Percentiles rank a stretch among this genome's conserved stretches.
Evolutionary conservation across 1,140 invertebrate genomes (phyloP).

Genomic region (Formica selysi): DNA sequence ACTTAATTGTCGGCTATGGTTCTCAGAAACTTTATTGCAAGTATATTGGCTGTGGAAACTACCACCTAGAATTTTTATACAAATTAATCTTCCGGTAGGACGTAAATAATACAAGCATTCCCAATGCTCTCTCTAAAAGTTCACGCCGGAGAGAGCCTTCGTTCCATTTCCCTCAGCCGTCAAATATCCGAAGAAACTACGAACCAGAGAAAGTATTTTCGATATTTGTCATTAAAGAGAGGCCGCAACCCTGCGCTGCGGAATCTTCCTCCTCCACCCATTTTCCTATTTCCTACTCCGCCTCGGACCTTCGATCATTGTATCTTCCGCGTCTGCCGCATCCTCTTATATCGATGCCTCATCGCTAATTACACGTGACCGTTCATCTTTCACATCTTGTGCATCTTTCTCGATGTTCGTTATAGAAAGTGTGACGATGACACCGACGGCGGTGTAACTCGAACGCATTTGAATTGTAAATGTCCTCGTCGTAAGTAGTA

Average conservation of each 20-base stretch:
- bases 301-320: slow-evolving; percentile 3
- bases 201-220: slow-evolving; percentile 56
- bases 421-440: slow-evolving; percentile 67
- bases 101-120: slow-evolving; percentile 15
- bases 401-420: not conserved
- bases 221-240: slow-evolving; percentile 56
- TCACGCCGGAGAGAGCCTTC: slow-evolving; percentile 20
- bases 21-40: slow-evolving; percentile 4
- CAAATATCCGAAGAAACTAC: slow-evolving; percentile 9
- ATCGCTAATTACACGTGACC: slow-evolving; percentile 4
- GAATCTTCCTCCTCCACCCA: not conserved
- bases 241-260: not conserved
- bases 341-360: not conserved
- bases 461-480: slow-evolving; percentile 68
- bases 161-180: not conserved
- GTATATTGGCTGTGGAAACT: not conserved
- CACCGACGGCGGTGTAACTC: slow-evolving; percentile 46
- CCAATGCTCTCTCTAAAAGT: not conserved
- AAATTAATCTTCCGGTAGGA: not conserved
- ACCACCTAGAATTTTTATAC: not conserved
- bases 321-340: not conserved
- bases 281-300: slow-evolving; percentile 17
- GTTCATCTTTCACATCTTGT: not conserved
- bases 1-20: not conserved
- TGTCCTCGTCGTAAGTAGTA: slow-evolving; percentile 47